These are phyloP conservation scores for Allacma fusca DNA, from an alignment of 2,888 invertebrate genomes.

Conservation along the genomic window DNA sequence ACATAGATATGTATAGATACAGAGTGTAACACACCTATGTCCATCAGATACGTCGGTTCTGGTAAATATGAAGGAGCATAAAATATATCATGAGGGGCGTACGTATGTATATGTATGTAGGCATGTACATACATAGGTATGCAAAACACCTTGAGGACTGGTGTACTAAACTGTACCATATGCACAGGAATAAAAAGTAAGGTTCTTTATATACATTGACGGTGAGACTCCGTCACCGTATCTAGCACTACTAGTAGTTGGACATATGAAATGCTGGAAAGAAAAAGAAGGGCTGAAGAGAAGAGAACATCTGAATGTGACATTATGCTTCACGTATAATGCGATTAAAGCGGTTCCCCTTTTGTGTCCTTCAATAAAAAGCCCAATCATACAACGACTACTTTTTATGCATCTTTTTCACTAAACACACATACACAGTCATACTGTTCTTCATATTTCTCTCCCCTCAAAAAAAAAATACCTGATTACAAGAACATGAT, in stretches of 20 bases:
- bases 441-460: conserved; percentile 27
- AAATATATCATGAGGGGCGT: too few relatives aligned
- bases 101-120: too few relatives aligned
- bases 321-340: conserved; percentile 54
- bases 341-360: conserved; percentile 54
- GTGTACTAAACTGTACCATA: too few relatives aligned
- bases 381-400: conserved; percentile 44
- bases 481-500: conserved; percentile 24
- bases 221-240: conserved; percentile 16
- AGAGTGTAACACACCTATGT: too few relatives aligned
- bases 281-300: conserved; percentile 39
- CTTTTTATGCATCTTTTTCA: conserved; percentile 34
- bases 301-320: conserved; percentile 50
- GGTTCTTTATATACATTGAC: not conserved
- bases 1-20: too few relatives aligned
- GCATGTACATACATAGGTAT: too few relatives aligned
- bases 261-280: conserved; percentile 37
- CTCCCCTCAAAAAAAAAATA: not conserved
- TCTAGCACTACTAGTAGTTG: conserved; percentile 2
- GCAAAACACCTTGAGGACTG: too few relatives aligned
- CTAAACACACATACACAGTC: conserved; percentile 28
- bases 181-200: not conserved
- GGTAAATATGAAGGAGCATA: too few relatives aligned
- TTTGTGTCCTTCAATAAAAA: conserved; percentile 49
- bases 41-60: too few relatives aligned